Conservation (phyloP, 2,888 invertebrate species). For the Drosophila mercatorum region DNA sequence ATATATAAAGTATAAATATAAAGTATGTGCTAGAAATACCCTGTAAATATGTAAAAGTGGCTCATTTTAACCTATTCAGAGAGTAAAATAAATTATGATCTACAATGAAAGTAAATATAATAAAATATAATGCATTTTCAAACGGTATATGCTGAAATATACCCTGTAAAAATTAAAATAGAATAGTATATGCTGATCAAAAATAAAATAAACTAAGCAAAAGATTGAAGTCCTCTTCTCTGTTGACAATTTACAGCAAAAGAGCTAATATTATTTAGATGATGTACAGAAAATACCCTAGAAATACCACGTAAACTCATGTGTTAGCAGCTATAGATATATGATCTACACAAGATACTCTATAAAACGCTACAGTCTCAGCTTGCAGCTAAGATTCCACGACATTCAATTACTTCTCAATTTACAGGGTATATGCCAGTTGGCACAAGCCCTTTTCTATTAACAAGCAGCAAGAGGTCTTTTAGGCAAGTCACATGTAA, state of each 20-base stretch:
- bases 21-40: background rate
- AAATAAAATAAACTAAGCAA: too few species aligned
- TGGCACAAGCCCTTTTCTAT: background rate
- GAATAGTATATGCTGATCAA: too few species aligned
- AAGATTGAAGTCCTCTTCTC: too few species aligned
- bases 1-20: background rate
- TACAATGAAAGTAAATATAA: background rate
- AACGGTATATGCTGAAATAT: background rate
- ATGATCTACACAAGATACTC: background rate
- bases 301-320: background rate
- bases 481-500: constrained; percentile 52
- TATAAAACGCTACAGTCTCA: background rate
- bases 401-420: background rate
- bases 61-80: too few species aligned
- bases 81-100: too few species aligned
- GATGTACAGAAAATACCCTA: background rate
- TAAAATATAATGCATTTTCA: background rate
- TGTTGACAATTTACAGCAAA: too few species aligned
- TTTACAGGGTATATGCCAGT: background rate
- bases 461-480: constrained; percentile 12
- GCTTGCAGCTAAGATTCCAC: background rate
- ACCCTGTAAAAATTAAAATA: background rate
- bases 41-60: background rate
- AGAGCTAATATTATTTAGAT: background rate
- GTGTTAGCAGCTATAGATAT: background rate